Base-by-base conservation (phyloP, 2,113 vertebrate genomes). In the Sinosuthora webbiana region DNA sequence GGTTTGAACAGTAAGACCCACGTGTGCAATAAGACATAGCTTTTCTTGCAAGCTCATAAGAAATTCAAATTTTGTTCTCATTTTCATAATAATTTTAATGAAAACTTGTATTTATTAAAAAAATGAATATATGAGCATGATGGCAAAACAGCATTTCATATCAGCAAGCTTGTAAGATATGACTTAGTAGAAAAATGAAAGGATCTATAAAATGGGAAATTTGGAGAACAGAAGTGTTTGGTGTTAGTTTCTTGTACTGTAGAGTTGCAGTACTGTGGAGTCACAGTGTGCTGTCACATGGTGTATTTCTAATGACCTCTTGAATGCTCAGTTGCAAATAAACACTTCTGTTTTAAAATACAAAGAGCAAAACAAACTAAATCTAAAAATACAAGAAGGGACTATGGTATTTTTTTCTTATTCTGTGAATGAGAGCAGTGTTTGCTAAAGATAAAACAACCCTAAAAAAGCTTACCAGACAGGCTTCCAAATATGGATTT, bases 301-400 rank as follows among this genome's bases (percentile, higher is more conserved):
- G 18, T 42, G 30, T 21, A 11, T 76, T 90, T 81, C 60, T 87
- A 87, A 76, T 27, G 41, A 33, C 30, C 37, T 42, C 49, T 91
- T 87, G 44, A 92, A 67, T 41, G 62, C 17, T 78, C 31, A 56
- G 33, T 53, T 71, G 21, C 4, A 1, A 87, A 76, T 68, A 93
- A 96, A 68, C 39, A 31, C 39, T 81, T 83, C 68, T 71, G 33
- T 56, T 90, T 95, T 52, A 80, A 89, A 75, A 89, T n/a, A 52
- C 28, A 82, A 95, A 87, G 20, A 78, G 47, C 35, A 92, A 93
- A 95, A 33, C 42, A 83, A 76, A 55, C 30, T 33, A 53, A 55
- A 70, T 56, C 56, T 64, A 84, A 95, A 87, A 71, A 67, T 70
- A 78, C 8, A 63, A 71, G 52, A 81, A 47, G 22, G 52, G 96